Percentiles rank a stretch among this genome's conserved stretches.
These are phyloP conservation scores for Cuculus canorus DNA, from an alignment of 2,797 vertebrate species.

Conservation along the genomic window DNA sequence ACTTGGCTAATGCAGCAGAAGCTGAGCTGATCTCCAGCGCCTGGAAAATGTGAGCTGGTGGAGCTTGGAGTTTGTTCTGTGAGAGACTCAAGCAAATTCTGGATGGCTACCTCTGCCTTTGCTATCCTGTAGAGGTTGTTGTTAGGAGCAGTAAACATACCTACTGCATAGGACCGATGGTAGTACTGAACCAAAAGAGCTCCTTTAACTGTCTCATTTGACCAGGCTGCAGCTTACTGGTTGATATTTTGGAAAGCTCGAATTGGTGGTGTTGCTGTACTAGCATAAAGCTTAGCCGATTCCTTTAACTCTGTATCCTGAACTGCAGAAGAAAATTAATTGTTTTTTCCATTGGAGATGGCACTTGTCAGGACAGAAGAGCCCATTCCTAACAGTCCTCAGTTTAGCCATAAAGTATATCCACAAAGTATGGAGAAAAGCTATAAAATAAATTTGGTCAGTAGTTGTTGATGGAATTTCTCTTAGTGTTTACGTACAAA, in stretches of 20 bases:
- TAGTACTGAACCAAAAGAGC: neutral
- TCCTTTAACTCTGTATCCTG: neutral
- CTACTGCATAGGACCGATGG: neutral
- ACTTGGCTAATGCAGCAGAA: neutral
- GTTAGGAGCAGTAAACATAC: neutral
- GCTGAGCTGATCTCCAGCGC: neutral
- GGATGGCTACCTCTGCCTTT: neutral
- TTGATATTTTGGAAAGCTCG: neutral
- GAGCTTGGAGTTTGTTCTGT: neutral
- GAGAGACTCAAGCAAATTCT: neutral
- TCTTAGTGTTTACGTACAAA: neutral
- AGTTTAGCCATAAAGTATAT: neutral
- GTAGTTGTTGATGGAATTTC: neutral
- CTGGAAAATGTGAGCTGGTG: neutral
- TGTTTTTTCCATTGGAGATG: neutral
- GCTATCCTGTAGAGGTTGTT: neutral
- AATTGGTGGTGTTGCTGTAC: neutral
- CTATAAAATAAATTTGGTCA: neutral
- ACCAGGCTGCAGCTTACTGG: neutral
- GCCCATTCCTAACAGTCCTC: neutral
- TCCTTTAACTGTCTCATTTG: neutral
- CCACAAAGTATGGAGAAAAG: neutral
- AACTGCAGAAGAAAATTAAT: neutral
- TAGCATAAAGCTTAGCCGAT: neutral
- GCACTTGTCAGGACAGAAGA: neutral